phyloP scores from a whole-genome alignment of 2,113 vertebrate genomes.

The Agapornis roseicollis region DNA sequence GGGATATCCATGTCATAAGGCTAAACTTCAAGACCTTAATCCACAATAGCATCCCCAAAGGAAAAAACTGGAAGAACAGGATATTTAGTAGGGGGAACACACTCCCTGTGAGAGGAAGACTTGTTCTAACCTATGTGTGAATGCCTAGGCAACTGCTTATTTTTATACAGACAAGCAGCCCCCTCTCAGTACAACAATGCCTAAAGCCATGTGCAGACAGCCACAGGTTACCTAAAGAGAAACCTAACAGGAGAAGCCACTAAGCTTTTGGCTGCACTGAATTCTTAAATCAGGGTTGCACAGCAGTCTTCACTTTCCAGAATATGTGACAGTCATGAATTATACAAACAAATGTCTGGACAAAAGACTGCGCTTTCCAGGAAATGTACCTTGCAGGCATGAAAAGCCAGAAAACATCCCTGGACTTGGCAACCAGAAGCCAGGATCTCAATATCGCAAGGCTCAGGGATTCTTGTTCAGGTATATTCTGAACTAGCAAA shows the following conservation, averaged over 20 bases:
- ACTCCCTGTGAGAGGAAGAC: background rate
- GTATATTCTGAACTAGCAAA: background rate
- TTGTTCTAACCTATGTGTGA: background rate
- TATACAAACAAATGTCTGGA: background rate
- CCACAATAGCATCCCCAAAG: background rate
- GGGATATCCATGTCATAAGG: background rate
- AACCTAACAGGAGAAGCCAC: background rate
- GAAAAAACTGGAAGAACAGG: background rate
- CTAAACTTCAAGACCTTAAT: background rate
- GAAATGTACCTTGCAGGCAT: background rate
- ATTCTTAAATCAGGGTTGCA: background rate
- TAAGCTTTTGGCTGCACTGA: background rate
- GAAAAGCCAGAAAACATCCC: background rate
- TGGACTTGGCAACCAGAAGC: background rate
- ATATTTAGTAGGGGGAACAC: background rate
- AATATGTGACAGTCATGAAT: background rate
- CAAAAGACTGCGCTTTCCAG: background rate
- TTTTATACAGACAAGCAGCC: background rate
- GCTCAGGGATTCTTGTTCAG: background rate
- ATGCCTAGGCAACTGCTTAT: background rate
- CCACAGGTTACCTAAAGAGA: background rate
- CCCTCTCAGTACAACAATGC: background rate
- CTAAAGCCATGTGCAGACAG: background rate
- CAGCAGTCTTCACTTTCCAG: background rate
- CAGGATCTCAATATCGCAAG: background rate